Percentiles rank a stretch among this genome's conserved stretches.
Conservation (phyloP, 2,888 invertebrate genomes). For the Uloborus plumipes region DNA sequence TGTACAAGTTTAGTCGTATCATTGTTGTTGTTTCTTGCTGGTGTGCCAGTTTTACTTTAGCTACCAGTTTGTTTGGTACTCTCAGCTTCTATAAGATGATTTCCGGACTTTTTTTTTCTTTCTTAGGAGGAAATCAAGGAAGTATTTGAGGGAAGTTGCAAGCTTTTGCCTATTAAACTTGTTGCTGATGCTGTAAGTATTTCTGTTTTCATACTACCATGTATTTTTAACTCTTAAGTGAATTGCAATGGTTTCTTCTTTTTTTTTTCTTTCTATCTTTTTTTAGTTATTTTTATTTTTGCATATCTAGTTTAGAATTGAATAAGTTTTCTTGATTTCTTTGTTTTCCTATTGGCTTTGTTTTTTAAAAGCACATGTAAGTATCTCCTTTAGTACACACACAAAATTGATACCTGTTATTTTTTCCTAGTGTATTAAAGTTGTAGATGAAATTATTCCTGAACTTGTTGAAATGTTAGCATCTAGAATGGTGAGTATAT, state of each 20-base stretch:
- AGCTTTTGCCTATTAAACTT: constrained; percentile 81
- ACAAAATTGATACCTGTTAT: neutral
- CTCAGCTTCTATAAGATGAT: no score
- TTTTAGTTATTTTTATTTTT: neutral
- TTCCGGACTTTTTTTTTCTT: constrained; percentile 26
- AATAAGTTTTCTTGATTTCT: neutral
- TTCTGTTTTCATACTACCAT: neutral
- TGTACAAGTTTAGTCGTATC: no score
- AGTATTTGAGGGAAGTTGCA: constrained; percentile 90
- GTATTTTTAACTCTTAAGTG: neutral
- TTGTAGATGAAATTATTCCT: constrained; percentile 88
- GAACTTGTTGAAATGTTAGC: constrained; percentile 88
- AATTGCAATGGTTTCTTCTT: neutral
- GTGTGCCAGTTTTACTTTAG: no score
- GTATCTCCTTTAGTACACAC: neutral
- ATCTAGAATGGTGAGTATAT: constrained; percentile 80
- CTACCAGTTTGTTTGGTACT: no score
- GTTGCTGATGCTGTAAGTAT: constrained; percentile 76
- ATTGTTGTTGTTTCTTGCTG: no score
- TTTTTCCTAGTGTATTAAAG: constrained; percentile 70
- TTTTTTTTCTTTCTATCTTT: neutral
- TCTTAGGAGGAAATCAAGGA: constrained; percentile 83
- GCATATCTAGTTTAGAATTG: no score
- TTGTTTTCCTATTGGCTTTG: no score
- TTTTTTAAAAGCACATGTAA: neutral